A percentile compares a stretch with the other conserved stretches of the same genome.
These are phyloP conservation scores for Momotus momota DNA, from an alignment of 2,797 vertebrate species.

Conservation along the genomic window DNA sequence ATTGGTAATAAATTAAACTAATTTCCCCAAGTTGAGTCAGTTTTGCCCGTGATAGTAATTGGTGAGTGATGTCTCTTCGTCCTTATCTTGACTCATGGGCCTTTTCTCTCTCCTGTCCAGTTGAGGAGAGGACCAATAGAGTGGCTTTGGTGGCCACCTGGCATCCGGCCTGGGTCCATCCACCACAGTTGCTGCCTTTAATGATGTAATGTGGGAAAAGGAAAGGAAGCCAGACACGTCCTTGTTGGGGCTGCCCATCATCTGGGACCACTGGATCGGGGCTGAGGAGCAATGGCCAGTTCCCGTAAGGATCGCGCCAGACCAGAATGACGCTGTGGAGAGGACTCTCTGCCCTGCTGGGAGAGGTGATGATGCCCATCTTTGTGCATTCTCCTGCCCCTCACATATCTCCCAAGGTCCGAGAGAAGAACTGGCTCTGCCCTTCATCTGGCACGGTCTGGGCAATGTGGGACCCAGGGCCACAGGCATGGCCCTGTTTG, in stretches of 20 bases:
- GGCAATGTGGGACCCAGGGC: fast-evolving
- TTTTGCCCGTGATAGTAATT: neutral
- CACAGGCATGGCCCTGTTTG: neutral
- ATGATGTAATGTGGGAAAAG: neutral
- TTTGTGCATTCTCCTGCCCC: fast-evolving
- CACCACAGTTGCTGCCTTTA: neutral
- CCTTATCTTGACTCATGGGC: neutral
- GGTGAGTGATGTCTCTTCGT: neutral
- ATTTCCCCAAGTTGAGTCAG: neutral
- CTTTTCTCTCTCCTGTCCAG: neutral
- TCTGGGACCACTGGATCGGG: neutral
- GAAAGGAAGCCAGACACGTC: too few species aligned
- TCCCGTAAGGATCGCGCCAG: neutral
- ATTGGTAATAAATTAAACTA: neutral
- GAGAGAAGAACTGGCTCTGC: fast-evolving
- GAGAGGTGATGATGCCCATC: neutral
- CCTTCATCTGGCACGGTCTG: neutral
- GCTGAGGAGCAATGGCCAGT: neutral
- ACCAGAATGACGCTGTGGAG: too few species aligned
- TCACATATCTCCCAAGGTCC: neutral
- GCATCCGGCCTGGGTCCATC: neutral
- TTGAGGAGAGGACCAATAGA: neutral
- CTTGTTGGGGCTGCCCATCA: neutral
- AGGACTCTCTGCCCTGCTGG: neutral
- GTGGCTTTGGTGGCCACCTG: neutral